Evolutionary conservation across 2,888 invertebrate species (phyloP).

Genomic region (Agrochola circellaris): DNA sequence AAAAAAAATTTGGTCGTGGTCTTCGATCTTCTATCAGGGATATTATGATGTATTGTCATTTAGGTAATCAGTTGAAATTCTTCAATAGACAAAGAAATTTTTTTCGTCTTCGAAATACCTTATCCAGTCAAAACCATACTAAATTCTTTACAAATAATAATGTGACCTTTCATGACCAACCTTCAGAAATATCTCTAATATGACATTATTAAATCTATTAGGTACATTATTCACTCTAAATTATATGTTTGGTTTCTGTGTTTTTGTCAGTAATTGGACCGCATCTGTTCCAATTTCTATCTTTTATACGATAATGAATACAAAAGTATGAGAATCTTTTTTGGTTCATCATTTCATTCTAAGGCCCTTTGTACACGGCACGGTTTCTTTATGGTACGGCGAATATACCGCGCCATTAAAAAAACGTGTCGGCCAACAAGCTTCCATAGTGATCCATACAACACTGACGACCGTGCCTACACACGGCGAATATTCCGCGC

Average conservation of each 20-base stretch:
- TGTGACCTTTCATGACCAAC: not conserved
- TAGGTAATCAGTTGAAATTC: not conserved
- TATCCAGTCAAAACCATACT: not conserved
- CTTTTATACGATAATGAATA: not conserved
- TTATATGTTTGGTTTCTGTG: not conserved
- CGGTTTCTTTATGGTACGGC: no score
- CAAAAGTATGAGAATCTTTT: not conserved
- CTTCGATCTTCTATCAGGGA: no score
- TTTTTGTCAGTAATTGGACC: not conserved
- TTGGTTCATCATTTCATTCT: not conserved
- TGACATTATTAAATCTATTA: not conserved
- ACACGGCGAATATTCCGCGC: no score
- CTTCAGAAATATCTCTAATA: not conserved
- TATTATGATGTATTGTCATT: no score
- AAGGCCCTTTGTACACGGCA: no score
- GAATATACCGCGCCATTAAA: no score
- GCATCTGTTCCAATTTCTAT: slow-evolving; percentile 12
- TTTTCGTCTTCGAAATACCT: not conserved
- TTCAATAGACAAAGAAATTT: not conserved
- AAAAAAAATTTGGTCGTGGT: no score
- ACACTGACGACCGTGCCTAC: no score
- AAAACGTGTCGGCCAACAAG: no score
- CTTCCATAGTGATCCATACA: no score
- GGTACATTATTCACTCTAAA: not conserved
- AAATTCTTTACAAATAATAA: not conserved